Evolutionary conservation across 2,797 vertebrate species (phyloP), one percentile per base, ranked within the genome.

Genomic region (Sparus aurata): DNA sequence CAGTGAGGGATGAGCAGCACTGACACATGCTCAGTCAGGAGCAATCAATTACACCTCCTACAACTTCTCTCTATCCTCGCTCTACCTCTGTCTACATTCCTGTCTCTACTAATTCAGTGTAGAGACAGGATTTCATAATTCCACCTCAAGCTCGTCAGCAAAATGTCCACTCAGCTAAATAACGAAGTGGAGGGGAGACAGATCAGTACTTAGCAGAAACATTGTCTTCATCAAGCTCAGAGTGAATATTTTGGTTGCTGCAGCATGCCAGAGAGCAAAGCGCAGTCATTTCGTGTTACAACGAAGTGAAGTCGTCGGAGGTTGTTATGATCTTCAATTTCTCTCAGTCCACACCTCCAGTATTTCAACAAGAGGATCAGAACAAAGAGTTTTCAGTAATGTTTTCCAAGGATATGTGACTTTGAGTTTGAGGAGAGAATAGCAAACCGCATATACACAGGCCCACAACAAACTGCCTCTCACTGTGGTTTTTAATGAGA

Each of bases 201-300:
- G 23, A 55, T 67, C 58, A 52, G 16, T 15, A 65, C 20, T 17
- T 54, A 43, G 46, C n/a, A 12, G 34, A 8, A 58, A 53, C 22
- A 22, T 7, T 5, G 25, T 69, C 38, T 49, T 52, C 34, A 67
- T 71, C 17, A 25, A 23, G 49, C 63, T 67, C 60, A 58, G 55
- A 52, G 62, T 54, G 61, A 66, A 67, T 68, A 46, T 45, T 83
- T 74, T 22, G 45, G 50, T 58, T 69, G 23, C 38, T 38, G 38
- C 52, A 69, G 52, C 41, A 69, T 49, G 16, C 54, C 59, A 77
- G 2, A 47, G 79, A 87, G 70, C 70, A 83, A 72, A 85, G 69
- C 38, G 18, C 1, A 25, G 18, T 30, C 20, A 5, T 49, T 46
- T 9, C 13, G 1, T 23, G 52, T 70, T 60, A 46, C 3, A 45